phyloP scores from a whole-genome alignment of 2,888 invertebrate species.

The Ctenicera cuprea region DNA sequence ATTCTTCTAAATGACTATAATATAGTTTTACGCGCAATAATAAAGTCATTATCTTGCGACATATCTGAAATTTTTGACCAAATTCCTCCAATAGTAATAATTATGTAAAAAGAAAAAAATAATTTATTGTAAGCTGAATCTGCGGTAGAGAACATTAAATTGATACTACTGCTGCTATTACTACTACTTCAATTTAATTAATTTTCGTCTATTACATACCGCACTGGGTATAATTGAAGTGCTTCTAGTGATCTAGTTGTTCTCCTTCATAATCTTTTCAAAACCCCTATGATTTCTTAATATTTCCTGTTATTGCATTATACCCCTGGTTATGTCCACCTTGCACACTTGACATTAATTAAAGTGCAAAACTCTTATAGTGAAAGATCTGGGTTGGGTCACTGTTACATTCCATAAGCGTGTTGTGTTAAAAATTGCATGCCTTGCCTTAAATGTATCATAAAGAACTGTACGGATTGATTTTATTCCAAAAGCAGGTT shows the following conservation, averaged over 20 bases:
- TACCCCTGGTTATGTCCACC: slow-evolving; percentile 11
- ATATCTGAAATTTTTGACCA: slow-evolving; percentile 14
- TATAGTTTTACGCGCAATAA: neutral
- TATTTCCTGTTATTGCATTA: slow-evolving; percentile 4
- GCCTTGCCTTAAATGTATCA: slow-evolving; percentile 27
- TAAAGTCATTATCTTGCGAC: slow-evolving; percentile 5
- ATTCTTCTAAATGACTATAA: slow-evolving; percentile 4
- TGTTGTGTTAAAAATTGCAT: slow-evolving; percentile 33
- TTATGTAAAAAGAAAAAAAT: neutral
- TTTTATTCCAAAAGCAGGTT: neutral
- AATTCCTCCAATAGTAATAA: neutral
- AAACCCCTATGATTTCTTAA: slow-evolving; percentile 3
- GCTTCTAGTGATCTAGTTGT: neutral
- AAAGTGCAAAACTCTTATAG: slow-evolving; percentile 16
- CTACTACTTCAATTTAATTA: too few species aligned
- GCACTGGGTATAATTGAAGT: too few species aligned
- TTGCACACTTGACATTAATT: slow-evolving; percentile 24
- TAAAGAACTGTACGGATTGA: slow-evolving; percentile 25
- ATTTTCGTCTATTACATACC: too few species aligned
- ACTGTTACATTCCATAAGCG: slow-evolving; percentile 48
- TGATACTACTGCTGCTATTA: too few species aligned
- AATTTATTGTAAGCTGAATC: too few species aligned
- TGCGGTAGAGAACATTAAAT: too few species aligned
- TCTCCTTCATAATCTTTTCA: slow-evolving; percentile 8
- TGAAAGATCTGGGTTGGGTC: slow-evolving; percentile 47